phyloP scores from a whole-genome alignment of 2,797 vertebrate species.

The Acipenser ruthenus region DNA sequence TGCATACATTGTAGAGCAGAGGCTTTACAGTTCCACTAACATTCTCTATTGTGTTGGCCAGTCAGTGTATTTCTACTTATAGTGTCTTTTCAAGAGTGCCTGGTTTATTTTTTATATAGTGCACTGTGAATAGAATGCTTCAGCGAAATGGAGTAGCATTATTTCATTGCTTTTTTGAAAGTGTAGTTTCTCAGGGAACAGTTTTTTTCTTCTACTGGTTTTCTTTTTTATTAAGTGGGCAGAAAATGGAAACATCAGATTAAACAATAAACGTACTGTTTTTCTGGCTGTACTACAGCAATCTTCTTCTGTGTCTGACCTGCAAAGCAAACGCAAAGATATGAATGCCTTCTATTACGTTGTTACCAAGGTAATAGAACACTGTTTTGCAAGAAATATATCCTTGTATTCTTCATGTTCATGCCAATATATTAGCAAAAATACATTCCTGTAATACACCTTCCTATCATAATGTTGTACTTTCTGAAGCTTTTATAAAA shows the following conservation, averaged over 20 bases:
- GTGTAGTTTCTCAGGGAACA: background rate
- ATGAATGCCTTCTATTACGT: too few relatives aligned
- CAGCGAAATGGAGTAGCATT: background rate
- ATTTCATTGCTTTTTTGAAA: background rate
- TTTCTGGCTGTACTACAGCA: constrained; percentile 89
- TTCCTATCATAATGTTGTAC: too few relatives aligned
- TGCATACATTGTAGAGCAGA: too few relatives aligned
- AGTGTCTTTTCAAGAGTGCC: background rate
- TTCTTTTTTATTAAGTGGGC: background rate
- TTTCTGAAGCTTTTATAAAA: too few relatives aligned
- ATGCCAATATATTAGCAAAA: too few relatives aligned
- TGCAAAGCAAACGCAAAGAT: constrained; percentile 41
- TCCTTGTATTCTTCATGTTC: too few relatives aligned
- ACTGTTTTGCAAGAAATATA: too few relatives aligned
- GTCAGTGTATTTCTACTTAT: too few relatives aligned
- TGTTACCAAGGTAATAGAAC: too few relatives aligned
- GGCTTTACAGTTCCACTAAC: too few relatives aligned
- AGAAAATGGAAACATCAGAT: background rate
- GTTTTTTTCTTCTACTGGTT: background rate
- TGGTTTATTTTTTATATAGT: background rate
- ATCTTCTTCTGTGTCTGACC: constrained; percentile 84
- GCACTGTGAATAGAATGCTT: background rate
- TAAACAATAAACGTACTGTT: constrained; percentile 71
- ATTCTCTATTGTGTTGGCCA: too few relatives aligned
- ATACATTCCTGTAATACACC: too few relatives aligned